Evolutionary conservation across 53 echinoderm and acorn worm species (phyloP).

Genomic region (Pentamera pediparva): DNA sequence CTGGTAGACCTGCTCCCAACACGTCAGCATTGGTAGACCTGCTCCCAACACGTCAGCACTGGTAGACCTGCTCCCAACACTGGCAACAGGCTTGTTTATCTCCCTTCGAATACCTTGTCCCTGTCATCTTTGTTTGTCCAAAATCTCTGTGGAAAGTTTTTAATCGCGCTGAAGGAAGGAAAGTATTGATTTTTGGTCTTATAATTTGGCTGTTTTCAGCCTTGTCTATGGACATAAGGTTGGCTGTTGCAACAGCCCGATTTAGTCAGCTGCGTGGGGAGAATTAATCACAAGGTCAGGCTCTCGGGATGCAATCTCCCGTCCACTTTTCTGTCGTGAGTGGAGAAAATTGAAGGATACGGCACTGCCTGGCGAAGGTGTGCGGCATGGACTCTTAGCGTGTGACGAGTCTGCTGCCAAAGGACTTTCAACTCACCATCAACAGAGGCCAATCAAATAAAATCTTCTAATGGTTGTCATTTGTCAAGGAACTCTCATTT

Average conservation of each 20-base stretch:
- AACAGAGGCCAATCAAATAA: slow-evolving; percentile 26
- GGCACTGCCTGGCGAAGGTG: background rate
- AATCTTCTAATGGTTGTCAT: slow-evolving; percentile 15
- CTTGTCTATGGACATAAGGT: slow-evolving; percentile 22
- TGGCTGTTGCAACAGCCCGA: slow-evolving; percentile 36
- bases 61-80: background rate
- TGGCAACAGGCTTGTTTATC: background rate
- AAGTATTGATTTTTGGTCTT: slow-evolving; percentile 30
- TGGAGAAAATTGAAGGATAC: slow-evolving; percentile 29
- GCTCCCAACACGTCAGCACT: background rate
- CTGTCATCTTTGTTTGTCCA: slow-evolving; percentile 3
- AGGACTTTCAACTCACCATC: slow-evolving; percentile 16
- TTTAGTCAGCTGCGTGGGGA: slow-evolving; percentile 30
- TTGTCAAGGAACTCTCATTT: slow-evolving; percentile 22
- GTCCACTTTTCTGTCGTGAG: slow-evolving; percentile 7
- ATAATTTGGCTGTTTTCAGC: slow-evolving; percentile 37
- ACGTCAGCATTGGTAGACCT: background rate
- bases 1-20: background rate
- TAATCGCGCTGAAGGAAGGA: slow-evolving; percentile 30
- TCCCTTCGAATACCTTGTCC: background rate
- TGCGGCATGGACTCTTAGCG: too few species aligned
- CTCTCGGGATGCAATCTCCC: slow-evolving; percentile 20
- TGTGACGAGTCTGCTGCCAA: too few species aligned
- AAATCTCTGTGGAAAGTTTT: slow-evolving; percentile 21
- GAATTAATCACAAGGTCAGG: slow-evolving; percentile 35